phyloP scores from a whole-genome alignment of 1,140 invertebrate genomes.

The Littorina saxatilis region DNA sequence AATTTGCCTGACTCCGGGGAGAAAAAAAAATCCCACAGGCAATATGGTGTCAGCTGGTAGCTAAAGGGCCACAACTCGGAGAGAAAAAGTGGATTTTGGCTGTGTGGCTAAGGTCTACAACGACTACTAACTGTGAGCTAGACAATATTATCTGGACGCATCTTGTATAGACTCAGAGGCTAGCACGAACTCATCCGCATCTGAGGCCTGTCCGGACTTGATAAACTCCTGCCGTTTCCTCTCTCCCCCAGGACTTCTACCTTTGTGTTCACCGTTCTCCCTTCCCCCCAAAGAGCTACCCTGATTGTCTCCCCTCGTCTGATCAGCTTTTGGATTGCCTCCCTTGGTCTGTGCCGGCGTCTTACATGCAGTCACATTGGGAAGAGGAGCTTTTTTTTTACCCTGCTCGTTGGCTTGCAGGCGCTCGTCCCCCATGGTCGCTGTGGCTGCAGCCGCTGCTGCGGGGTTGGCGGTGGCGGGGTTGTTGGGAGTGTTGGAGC shows the following conservation, averaged over 20 bases:
- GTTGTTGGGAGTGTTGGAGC: neutral
- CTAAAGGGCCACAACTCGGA: no score
- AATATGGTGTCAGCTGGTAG: no score
- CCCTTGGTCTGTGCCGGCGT: slow-evolving; percentile 18
- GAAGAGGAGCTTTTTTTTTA: slow-evolving; percentile 33
- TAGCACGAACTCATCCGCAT: slow-evolving; percentile 19
- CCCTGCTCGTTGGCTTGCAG: neutral
- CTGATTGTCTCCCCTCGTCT: neutral
- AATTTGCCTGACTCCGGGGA: neutral
- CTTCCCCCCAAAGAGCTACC: neutral
- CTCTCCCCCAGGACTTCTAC: slow-evolving; percentile 15
- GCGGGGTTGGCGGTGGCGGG: neutral
- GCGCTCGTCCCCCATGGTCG: no score
- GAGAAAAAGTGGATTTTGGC: no score
- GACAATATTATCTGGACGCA: neutral
- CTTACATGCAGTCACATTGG: slow-evolving; percentile 36
- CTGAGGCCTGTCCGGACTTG: neutral
- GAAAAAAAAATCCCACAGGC: no score
- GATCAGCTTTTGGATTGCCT: slow-evolving; percentile 15
- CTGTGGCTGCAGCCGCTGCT: neutral
- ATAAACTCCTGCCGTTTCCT: slow-evolving; percentile 29
- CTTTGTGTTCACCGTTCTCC: slow-evolving; percentile 26
- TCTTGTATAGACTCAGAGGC: slow-evolving; percentile 12
- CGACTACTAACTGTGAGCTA: no score
- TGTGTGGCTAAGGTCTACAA: no score